Base-by-base conservation (phyloP, 2,888 invertebrate genomes). In the Microplitis manilae region DNA sequence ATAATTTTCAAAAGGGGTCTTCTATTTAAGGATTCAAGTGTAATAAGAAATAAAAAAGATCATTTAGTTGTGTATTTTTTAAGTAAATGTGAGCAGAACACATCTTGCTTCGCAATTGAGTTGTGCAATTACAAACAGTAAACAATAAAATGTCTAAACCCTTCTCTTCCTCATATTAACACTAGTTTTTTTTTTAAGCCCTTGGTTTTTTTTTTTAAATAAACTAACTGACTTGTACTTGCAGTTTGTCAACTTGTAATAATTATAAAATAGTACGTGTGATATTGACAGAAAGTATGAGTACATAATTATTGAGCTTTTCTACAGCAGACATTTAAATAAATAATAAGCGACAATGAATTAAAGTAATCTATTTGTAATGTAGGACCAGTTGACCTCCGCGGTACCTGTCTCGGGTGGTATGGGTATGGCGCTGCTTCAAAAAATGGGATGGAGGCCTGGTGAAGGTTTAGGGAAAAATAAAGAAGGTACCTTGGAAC, bases 361-460 rank as follows among this genome's bases (percentile, higher is more conserved):
- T n/a, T 8, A 72, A 72, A 17, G 9, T 70, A 30, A 9, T 74
- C 60, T 41, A 68, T 41, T 15, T 39, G 39, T 38, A 8, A 65
- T 73, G 13, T 93, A 97, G 95, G 98, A 98, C 91, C 97, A 97
- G 91, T 93, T 99, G 82, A 94, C 94, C 81, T 94, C 94, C 9
- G 96, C 98, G n/a, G 94, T 95, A 77, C 98, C 98, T 0, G 95
- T 98, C 1, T 95, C 94, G 70, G 96, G 97, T 75, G 98, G 98
- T 9, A 97, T 98, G 94, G 99, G 99, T 30, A 97, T 98, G 97
- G 95, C 96, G 84, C 93, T 99, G 80, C 93, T 99, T 68, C 96
- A 98, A 91, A 98, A 98, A 92, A 98, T 99, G 98, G 99, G 99
- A 67, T 99, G 99, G 99, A 94, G 94, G 81, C 97, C 97, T 0